Evolutionary conservation across 2,113 vertebrate genomes (phyloP).

Genomic region (Corydoras sp.): DNA sequence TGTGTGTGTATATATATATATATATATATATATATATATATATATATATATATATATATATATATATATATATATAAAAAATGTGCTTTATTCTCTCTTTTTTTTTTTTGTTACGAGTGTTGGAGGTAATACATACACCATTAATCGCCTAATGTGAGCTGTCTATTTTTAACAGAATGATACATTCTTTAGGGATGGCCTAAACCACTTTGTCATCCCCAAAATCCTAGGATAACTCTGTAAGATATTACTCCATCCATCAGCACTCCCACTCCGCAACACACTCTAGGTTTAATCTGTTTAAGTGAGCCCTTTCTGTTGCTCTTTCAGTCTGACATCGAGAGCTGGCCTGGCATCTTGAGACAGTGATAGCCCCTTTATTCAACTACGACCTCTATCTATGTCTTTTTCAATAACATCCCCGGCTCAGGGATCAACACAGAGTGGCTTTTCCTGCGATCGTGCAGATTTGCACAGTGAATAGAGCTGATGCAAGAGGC

Average conservation of each 20-base stretch:
- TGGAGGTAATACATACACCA: neutral
- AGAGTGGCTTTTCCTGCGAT: constrained; percentile 22
- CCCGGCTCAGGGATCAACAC: constrained; percentile 49
- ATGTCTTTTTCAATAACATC: constrained; percentile 54
- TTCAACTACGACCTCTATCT: constrained; percentile 52
- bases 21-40: too few species aligned
- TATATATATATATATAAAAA: too few species aligned
- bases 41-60: too few species aligned
- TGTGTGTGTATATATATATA: too few species aligned
- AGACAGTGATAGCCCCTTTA: constrained; percentile 56
- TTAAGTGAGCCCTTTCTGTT: constrained; percentile 64
- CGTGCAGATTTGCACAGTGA: constrained; percentile 37
- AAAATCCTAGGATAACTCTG: constrained; percentile 50
- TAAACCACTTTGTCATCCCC: constrained; percentile 43
- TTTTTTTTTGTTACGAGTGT: neutral
- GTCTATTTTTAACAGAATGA: constrained; percentile 23
- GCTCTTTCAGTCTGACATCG: constrained; percentile 57
- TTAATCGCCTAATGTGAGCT: constrained; percentile 13
- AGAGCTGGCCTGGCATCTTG: constrained; percentile 62
- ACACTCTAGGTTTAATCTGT: constrained; percentile 64
- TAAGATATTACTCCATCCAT: constrained; percentile 62
- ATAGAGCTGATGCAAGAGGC: constrained; percentile 35
- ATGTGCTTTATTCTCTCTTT: neutral
- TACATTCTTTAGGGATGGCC: constrained; percentile 19
- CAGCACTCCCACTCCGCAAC: constrained; percentile 58